A percentile compares a stretch with the other conserved stretches of the same genome.
Evolutionary conservation across 2,113 vertebrate genomes (phyloP).

Genomic region (Pseudolaguvia tuberculata): DNA sequence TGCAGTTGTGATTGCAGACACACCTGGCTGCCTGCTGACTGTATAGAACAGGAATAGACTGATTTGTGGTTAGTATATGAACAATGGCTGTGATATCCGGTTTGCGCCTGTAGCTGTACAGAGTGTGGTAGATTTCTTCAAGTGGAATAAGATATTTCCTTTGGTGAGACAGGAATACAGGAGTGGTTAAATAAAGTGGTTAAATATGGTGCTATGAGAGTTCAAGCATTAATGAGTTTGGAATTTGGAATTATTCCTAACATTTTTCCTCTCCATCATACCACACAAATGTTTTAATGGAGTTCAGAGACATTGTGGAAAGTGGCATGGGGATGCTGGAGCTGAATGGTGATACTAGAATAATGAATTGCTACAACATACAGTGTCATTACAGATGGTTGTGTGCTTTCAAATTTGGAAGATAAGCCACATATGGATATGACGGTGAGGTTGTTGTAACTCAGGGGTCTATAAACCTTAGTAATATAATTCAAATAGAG

Average conservation of each 20-base stretch:
- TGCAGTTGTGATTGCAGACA: background rate
- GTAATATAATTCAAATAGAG: no score
- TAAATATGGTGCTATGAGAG: background rate
- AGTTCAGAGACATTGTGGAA: no score
- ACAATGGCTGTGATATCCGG: background rate
- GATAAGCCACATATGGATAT: no score
- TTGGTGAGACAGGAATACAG: background rate
- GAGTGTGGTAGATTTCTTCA: background rate
- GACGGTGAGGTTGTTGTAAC: no score
- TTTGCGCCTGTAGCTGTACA: background rate
- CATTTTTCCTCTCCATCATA: no score
- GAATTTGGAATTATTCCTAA: constrained; percentile 42
- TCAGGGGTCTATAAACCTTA: no score
- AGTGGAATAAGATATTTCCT: background rate
- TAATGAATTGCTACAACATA: no score
- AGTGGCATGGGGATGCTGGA: no score
- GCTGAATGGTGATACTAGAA: no score
- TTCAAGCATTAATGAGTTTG: constrained; percentile 51
- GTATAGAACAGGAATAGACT: background rate
- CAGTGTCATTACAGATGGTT: no score
- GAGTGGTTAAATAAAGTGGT: background rate
- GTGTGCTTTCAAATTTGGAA: no score
- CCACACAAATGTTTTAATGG: no score
- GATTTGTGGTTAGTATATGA: background rate
- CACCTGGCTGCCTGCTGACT: background rate